Base-by-base conservation (phyloP, 2,888 invertebrate species). In the Acanthacorydalis orientalis region DNA sequence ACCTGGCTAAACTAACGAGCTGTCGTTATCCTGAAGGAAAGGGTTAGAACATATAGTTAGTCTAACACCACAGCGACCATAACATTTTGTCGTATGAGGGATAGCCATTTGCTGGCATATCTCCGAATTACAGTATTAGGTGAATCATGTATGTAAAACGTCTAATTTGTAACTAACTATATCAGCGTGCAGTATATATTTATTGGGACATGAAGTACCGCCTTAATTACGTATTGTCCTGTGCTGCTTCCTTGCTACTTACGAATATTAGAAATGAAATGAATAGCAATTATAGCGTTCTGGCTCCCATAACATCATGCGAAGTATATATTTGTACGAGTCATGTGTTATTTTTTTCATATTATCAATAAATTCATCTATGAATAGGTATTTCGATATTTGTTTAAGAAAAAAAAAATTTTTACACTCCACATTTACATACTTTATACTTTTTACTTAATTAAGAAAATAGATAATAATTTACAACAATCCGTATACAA, bases 91-190 rank as follows among this genome's bases (percentile, higher is more conserved):
- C 39, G n/a, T 8, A 39, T 8, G 23, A 23, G 6, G 23, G 23
- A 23, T 23, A 23, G 23, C 23, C 23, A 6, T 23, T 23, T 23
- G 23, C 23, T 23, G 6, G 23, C 2, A 23, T 23, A 23, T 23
- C 23, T 23, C 23, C 23, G 23, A 39, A 43, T 43, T 31, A 43
- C 33, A 32, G 31, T 43, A 43, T 43, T 43, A 31, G 43, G 31
- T 14, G 43, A 31, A 43, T 43, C 43, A 43, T 31, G 32, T 32
- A 43, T 31, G 23, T 23, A 23, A 43, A 43, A 43, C 43, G 31
- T 43, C 43, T 43, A 43, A 43, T 43, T 43, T 43, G 43, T 43
- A 43, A 43, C 43, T 32, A 43, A 43, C 43, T 31, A 43, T 43
- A 43, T 43, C 31, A 43, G 33, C 43, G 43, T 43, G 43, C 43